Evolutionary conservation across 1,140 invertebrate species (phyloP).

Genomic region (Drosophila kohkoa): DNA sequence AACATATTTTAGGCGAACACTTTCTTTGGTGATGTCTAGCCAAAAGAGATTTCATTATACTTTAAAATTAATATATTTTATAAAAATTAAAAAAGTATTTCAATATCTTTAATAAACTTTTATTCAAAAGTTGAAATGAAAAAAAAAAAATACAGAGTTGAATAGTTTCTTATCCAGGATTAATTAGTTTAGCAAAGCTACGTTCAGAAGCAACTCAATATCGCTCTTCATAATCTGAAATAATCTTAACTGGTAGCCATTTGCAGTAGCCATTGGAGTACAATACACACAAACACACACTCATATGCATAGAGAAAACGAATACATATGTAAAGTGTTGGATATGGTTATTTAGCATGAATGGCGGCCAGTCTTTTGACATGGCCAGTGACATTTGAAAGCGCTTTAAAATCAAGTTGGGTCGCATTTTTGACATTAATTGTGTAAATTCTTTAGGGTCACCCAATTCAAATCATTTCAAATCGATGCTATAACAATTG

Average conservation of each 20-base stretch:
- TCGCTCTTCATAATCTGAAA: background rate
- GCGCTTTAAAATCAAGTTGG: conserved; percentile 64
- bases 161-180: background rate
- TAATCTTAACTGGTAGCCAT: conserved; percentile 34
- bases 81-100: too few relatives aligned
- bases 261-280: conserved; percentile 31
- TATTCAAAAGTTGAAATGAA: background rate
- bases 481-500: conserved; percentile 75
- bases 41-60: too few relatives aligned
- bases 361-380: conserved; percentile 60
- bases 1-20: too few relatives aligned
- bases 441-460: conserved; percentile 67
- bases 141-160: too few relatives aligned
- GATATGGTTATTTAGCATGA: conserved; percentile 26
- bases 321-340: conserved; percentile 28
- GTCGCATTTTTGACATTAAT: conserved; percentile 71
- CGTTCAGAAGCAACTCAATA: background rate
- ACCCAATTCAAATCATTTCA: conserved; percentile 69
- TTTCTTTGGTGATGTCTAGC: too few relatives aligned
- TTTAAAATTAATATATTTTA: too few relatives aligned
- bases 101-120: too few relatives aligned
- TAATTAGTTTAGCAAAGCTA: background rate
- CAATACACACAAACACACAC: conserved; percentile 17
- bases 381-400: conserved; percentile 75
- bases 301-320: conserved; percentile 1